Evolutionary conservation across 2,113 vertebrate species (phyloP).

Genomic region (Geococcyx californianus): DNA sequence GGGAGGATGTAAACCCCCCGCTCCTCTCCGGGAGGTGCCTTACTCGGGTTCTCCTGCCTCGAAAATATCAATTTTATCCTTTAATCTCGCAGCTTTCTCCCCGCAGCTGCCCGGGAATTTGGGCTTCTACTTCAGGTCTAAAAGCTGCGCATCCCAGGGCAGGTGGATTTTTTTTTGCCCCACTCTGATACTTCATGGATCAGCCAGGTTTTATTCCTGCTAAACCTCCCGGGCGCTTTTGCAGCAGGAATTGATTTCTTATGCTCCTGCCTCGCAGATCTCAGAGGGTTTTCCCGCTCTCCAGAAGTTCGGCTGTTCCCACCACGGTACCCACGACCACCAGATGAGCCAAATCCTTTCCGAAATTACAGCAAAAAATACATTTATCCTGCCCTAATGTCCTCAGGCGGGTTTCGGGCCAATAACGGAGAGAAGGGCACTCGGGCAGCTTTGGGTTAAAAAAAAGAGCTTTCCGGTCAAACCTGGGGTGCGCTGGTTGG

Average conservation of each 20-base stretch:
- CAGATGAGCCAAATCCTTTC: neutral
- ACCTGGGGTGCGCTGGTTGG: neutral
- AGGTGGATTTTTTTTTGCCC: neutral
- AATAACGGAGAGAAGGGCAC: neutral
- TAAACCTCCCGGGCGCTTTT: neutral
- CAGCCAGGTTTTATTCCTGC: neutral
- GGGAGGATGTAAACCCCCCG: too few relatives aligned
- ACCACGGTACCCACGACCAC: neutral
- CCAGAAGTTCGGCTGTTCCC: neutral
- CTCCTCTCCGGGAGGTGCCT: neutral
- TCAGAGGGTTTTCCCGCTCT: neutral
- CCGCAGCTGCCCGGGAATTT: neutral
- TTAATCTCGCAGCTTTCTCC: neutral
- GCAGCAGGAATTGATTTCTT: neutral
- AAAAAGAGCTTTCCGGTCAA: neutral
- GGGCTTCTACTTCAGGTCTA: neutral
- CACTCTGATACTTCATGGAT: neutral
- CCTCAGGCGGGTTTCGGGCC: neutral
- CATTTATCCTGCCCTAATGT: neutral
- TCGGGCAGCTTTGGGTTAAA: neutral
- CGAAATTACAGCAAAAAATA: accelerated
- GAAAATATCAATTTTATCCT: neutral
- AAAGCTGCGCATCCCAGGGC: constrained; percentile 17
- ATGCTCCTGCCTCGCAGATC: neutral
- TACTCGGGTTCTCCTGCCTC: neutral